These are phyloP conservation scores for Euclidia mi DNA, from an alignment of 2,888 invertebrate species.

Conservation along the genomic window DNA sequence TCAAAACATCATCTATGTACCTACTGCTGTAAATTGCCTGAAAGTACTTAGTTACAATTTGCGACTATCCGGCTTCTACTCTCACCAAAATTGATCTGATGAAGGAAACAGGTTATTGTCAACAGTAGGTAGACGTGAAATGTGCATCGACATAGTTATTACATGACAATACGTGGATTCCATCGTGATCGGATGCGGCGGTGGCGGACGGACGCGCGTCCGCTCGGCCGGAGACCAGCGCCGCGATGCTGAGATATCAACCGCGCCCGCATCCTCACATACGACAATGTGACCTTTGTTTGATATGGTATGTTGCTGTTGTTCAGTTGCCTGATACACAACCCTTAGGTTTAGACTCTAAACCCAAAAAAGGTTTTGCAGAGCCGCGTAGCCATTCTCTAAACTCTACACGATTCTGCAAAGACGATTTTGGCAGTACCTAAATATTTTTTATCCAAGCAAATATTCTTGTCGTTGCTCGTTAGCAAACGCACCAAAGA, in stretches of 20 bases:
- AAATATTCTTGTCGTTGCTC: too few species aligned
- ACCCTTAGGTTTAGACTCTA: too few species aligned
- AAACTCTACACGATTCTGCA: too few species aligned
- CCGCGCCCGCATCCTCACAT: slow-evolving; percentile 65
- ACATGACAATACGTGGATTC: slow-evolving; percentile 72
- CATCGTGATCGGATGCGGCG: slow-evolving; percentile 76
- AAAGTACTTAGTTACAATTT: too few species aligned
- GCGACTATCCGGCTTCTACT: too few species aligned
- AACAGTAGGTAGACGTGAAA: neutral
- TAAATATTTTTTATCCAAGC: too few species aligned
- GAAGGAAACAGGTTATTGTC: slow-evolving; percentile 5
- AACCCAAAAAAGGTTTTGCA: too few species aligned
- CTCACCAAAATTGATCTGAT: neutral
- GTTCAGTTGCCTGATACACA: neutral
- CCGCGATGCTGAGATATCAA: slow-evolving; percentile 63
- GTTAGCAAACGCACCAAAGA: too few species aligned
- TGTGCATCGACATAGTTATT: slow-evolving; percentile 35
- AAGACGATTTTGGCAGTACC: too few species aligned
- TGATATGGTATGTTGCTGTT: slow-evolving; percentile 32
- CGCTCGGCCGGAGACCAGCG: slow-evolving; percentile 67
- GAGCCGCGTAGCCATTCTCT: too few species aligned
- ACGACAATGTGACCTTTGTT: slow-evolving; percentile 69
- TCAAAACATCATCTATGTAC: too few species aligned
- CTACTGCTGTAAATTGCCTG: too few species aligned
- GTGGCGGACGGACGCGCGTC: slow-evolving; percentile 75